Conservation (phyloP, 2,888 invertebrate species). For the Noctua janthina region DNA sequence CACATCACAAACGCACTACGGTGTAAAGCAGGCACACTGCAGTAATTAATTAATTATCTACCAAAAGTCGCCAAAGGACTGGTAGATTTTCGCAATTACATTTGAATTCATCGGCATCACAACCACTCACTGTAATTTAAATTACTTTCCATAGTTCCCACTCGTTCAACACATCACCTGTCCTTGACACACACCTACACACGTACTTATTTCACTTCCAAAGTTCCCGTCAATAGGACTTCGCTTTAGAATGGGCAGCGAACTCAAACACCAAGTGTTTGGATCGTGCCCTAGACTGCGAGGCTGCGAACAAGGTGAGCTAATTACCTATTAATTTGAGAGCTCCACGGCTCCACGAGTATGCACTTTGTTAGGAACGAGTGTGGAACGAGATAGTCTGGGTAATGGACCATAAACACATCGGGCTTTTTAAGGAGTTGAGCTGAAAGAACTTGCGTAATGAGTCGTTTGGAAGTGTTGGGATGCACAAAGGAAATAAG, state of each 20-base stretch:
- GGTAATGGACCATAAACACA: slow-evolving; percentile 64
- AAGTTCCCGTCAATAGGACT: slow-evolving; percentile 45
- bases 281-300: slow-evolving; percentile 49
- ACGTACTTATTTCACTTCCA: slow-evolving; percentile 4
- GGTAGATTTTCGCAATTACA: not conserved
- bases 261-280: slow-evolving; percentile 60
- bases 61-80: not conserved
- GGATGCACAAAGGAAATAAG: slow-evolving; percentile 5
- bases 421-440: slow-evolving; percentile 49
- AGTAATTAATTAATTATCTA: too few species aligned
- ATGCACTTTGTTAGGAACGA: slow-evolving; percentile 62
- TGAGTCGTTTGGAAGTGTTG: slow-evolving; percentile 40
- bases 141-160: not conserved
- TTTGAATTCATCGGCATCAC: not conserved
- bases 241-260: slow-evolving; percentile 30
- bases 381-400: slow-evolving; percentile 56
- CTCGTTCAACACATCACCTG: not conserved
- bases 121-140: not conserved
- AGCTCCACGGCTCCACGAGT: slow-evolving; percentile 60
- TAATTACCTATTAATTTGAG: slow-evolving; percentile 79
- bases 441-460: slow-evolving; percentile 54
- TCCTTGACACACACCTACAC: not conserved
- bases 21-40: not conserved
- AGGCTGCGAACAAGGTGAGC: slow-evolving; percentile 70
- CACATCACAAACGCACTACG: not conserved